phyloP scores from a whole-genome alignment of 2,797 vertebrate species.

The Fistularia tabacaria region DNA sequence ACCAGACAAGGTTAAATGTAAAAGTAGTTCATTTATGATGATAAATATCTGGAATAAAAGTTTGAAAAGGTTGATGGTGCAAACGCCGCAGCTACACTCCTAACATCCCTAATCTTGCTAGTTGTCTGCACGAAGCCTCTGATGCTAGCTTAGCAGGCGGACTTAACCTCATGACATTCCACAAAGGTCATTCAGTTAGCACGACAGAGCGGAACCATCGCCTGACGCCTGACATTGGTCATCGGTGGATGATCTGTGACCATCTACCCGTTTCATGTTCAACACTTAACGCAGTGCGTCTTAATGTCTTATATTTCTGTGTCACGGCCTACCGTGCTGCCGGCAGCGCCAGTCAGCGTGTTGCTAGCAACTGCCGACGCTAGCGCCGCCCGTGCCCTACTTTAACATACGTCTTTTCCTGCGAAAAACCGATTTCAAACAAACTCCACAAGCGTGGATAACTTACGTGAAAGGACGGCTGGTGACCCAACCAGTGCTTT shows the following conservation, averaged over 20 bases:
- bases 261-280: too few relatives aligned
- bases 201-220: background rate
- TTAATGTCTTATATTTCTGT: background rate
- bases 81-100: too few relatives aligned
- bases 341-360: conserved; percentile 34
- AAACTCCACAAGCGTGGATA: background rate
- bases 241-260: too few relatives aligned
- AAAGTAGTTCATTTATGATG: too few relatives aligned
- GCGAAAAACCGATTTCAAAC: fast-evolving
- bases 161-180: conserved; percentile 66
- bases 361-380: conserved; percentile 38
- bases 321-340: conserved; percentile 52
- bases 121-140: background rate
- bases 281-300: background rate
- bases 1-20: too few relatives aligned
- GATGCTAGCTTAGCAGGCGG: conserved; percentile 28
- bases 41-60: too few relatives aligned
- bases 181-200: conserved; percentile 75
- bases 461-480: conserved; percentile 76
- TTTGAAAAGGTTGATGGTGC: too few relatives aligned
- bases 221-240: fast-evolving
- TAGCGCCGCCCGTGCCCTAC: conserved; percentile 27
- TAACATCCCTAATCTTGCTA: too few relatives aligned
- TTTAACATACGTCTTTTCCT: conserved; percentile 1
- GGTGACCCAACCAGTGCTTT: conserved; percentile 74